These are phyloP conservation scores for Cynopterus sphinx DNA, from an alignment of 2,797 vertebrate genomes.

Conservation along the genomic window DNA sequence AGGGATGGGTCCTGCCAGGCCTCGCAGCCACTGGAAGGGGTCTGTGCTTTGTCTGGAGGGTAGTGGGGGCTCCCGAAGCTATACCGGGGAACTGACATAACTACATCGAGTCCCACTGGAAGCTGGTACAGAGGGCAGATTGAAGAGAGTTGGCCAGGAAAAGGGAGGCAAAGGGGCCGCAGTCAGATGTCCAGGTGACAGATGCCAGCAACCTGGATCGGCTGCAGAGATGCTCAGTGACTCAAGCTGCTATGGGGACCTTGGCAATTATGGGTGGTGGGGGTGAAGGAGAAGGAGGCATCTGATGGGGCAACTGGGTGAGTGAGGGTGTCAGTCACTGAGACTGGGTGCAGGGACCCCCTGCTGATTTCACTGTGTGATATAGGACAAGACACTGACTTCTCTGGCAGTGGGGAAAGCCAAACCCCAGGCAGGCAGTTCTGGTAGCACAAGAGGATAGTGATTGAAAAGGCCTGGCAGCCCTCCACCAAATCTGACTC, in stretches of 20 bases:
- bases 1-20: neutral
- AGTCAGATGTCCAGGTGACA: neutral
- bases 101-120: neutral
- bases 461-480: neutral
- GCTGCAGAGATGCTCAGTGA: neutral
- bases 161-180: neutral
- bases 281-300: neutral
- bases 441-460: neutral
- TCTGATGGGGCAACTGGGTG: too few relatives aligned
- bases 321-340: neutral
- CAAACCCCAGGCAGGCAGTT: neutral
- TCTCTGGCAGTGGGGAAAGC: neutral
- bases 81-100: neutral
- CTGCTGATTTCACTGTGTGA: neutral
- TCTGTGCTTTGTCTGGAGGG: neutral
- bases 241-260: accelerated
- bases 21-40: neutral
- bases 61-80: too few relatives aligned
- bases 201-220: accelerated
- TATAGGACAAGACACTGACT: neutral
- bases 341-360: neutral
- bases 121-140: neutral
- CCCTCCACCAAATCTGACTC: neutral
- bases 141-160: neutral
- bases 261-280: accelerated